Evolutionary conservation across 2,113 vertebrate genomes (phyloP).

Genomic region (Thryonomys swinderianus): DNA sequence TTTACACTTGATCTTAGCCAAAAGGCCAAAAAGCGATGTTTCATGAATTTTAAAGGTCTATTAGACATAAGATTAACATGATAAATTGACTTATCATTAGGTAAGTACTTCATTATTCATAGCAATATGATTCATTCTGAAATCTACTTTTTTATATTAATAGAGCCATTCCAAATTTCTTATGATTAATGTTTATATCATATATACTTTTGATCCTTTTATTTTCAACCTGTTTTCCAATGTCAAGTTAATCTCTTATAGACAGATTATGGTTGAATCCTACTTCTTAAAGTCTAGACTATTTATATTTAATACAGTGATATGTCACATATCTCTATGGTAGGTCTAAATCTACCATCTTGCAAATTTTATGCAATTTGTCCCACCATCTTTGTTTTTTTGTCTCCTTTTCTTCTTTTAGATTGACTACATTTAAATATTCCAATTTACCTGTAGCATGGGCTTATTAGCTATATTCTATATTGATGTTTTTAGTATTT

Average conservation of each 20-base stretch:
- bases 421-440: not conserved
- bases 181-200: not conserved
- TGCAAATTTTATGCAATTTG: slow-evolving; percentile 5
- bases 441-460: not conserved
- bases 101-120: not conserved
- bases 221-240: not conserved
- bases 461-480: not conserved
- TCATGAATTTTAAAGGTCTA: not conserved
- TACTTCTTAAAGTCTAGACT: not conserved
- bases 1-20: too few relatives aligned
- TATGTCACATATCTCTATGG: not conserved
- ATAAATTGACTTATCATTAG: not conserved
- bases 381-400: not conserved
- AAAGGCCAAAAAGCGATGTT: too few relatives aligned
- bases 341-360: not conserved
- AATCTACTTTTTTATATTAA: not conserved
- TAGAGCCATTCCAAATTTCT: not conserved
- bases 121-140: not conserved
- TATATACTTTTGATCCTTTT: not conserved
- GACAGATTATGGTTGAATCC: not conserved
- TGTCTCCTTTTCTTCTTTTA: not conserved
- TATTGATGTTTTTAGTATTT: not conserved
- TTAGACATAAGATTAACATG: not conserved
- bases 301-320: not conserved
- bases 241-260: not conserved